Percentiles rank a stretch among this genome's conserved stretches.
phyloP scores from a whole-genome alignment of 53 echinoderm and acorn worm genomes.

The Paelopatides confundens region DNA sequence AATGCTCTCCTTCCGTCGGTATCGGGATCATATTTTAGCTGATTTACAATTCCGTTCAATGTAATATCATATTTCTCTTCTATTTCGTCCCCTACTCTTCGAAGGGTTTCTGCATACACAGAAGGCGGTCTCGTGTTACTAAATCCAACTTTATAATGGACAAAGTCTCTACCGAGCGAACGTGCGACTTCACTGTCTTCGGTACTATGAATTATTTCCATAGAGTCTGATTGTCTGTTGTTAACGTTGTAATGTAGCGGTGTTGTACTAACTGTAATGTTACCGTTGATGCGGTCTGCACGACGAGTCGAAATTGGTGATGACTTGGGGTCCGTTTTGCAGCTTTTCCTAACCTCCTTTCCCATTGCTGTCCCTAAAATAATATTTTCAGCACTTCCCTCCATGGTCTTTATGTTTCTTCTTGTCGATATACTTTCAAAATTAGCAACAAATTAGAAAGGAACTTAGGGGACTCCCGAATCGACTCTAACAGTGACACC shows the following conservation, averaged over 20 bases:
- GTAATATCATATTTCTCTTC: constrained; percentile 94
- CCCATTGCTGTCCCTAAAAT: neutral
- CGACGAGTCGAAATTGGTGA: constrained; percentile 16
- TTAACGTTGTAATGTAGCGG: neutral
- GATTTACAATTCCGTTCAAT: constrained; percentile 90
- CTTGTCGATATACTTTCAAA: neutral
- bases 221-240: neutral
- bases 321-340: neutral
- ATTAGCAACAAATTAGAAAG: neutral
- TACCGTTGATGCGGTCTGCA: neutral
- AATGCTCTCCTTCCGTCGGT: constrained; percentile 90
- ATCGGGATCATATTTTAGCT: constrained; percentile 88
- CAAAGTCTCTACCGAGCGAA: constrained; percentile 79
- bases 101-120: constrained; percentile 83
- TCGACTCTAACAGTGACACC: neutral
- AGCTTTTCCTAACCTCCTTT: constrained; percentile 25
- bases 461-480: neutral
- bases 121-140: neutral
- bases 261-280: neutral
- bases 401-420: neutral
- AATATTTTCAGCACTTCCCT: constrained; percentile 33
- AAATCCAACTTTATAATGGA: constrained; percentile 77
- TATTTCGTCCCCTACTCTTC: constrained; percentile 95
- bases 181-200: constrained; percentile 64
- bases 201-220: neutral